Percentiles rank a stretch among this genome's conserved stretches.
phyloP scores from a whole-genome alignment of 2,113 vertebrate genomes.

The Rhipidura dahli region DNA sequence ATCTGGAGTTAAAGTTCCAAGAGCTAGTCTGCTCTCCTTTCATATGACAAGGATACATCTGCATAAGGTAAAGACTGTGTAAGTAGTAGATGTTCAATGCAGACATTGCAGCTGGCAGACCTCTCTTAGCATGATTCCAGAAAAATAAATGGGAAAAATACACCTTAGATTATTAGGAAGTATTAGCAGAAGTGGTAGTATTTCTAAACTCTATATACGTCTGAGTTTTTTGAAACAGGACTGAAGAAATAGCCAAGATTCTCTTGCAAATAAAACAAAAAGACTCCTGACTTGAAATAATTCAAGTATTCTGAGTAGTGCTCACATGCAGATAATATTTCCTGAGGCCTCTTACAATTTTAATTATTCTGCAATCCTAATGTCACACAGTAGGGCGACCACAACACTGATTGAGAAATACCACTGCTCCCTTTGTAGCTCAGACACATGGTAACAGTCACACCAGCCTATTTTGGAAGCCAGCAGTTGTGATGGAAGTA shows the following conservation, averaged over 20 bases:
- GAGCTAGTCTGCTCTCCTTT: neutral
- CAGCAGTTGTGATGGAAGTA: neutral
- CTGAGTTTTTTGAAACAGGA: neutral
- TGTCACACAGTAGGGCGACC: neutral
- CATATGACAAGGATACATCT: neutral
- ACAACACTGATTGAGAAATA: neutral
- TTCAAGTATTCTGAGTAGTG: neutral
- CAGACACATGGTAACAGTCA: neutral
- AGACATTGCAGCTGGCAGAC: neutral
- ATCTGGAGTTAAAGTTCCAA: neutral
- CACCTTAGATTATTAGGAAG: neutral
- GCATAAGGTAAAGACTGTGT: neutral
- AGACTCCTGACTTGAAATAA: neutral
- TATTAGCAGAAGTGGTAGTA: neutral
- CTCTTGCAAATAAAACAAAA: neutral
- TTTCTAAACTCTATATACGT: neutral
- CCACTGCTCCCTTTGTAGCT: neutral
- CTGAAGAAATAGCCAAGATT: neutral
- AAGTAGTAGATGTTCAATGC: neutral
- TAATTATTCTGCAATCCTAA: neutral
- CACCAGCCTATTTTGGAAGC: neutral
- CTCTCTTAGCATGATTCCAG: neutral
- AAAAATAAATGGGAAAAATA: neutral
- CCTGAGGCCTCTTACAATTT: neutral
- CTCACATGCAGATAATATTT: neutral